Evolutionary conservation across 53 echinoderm and acorn worm species (phyloP).

Genomic region (Apostichopus leukothele): DNA sequence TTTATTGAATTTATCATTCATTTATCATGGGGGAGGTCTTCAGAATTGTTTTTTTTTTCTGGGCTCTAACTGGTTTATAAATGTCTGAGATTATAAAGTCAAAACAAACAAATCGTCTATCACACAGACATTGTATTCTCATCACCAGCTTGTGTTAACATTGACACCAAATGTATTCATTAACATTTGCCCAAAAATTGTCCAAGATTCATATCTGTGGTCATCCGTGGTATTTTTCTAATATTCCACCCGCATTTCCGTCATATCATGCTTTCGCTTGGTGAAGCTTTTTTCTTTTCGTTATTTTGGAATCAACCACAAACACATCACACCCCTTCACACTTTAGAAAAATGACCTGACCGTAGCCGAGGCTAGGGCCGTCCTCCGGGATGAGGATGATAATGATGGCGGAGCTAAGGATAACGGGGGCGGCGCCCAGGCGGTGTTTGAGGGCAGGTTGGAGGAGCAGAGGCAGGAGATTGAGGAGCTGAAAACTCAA

Average conservation of each 20-base stretch:
- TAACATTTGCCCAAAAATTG: no score
- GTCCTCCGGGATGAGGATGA: constrained; percentile 45
- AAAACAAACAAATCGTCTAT: no score
- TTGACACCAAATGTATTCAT: neutral
- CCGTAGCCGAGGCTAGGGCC: constrained; percentile 78
- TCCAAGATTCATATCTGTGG: neutral
- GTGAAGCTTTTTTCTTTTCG: neutral
- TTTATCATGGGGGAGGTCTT: no score
- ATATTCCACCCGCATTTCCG: neutral
- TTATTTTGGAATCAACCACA: neutral
- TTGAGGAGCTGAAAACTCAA: constrained; percentile 54
- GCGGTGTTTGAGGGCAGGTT: constrained; percentile 53
- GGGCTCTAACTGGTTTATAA: no score
- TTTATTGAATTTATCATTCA: no score
- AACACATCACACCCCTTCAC: neutral
- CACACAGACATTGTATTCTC: no score
- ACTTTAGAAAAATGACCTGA: constrained; percentile 74
- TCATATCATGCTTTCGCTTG: neutral
- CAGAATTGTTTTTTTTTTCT: no score
- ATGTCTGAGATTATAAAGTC: no score
- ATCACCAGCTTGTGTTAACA: no score
- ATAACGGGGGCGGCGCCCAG: constrained; percentile 28
- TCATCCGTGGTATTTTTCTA: no score
- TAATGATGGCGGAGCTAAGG: constrained; percentile 10
- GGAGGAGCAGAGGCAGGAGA: constrained; percentile 60